phyloP scores from a whole-genome alignment of 2,113 vertebrate species.

The Mus musculus region DNA sequence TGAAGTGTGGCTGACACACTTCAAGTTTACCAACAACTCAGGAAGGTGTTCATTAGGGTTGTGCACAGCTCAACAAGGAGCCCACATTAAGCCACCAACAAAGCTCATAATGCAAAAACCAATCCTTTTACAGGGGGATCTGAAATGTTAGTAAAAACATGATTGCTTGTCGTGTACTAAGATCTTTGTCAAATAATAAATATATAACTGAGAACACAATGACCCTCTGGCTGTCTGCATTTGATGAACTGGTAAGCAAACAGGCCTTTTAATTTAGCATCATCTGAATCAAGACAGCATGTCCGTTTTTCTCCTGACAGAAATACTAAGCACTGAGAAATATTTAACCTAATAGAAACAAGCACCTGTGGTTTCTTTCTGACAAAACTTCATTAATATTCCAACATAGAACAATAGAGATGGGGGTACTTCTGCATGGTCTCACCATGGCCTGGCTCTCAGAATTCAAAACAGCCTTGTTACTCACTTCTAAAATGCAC shows the following conservation, averaged over 20 bases:
- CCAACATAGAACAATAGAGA: not conserved
- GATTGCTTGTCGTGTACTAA: not conserved
- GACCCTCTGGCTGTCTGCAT: not conserved
- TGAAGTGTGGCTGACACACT: not conserved
- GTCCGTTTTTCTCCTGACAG: not conserved
- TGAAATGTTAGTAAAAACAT: not conserved
- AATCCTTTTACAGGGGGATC: not conserved
- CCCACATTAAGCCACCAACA: not conserved
- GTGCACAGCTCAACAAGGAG: not conserved
- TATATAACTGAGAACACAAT: not conserved
- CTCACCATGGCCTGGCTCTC: not conserved
- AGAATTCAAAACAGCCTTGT: not conserved
- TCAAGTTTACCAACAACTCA: not conserved
- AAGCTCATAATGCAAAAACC: not conserved
- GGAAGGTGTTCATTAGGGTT: not conserved
- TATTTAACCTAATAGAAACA: not conserved
- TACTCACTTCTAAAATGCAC: not conserved
- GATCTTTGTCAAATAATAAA: not conserved
- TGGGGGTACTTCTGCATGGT: not conserved
- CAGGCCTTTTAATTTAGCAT: not conserved
- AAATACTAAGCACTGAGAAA: not conserved
- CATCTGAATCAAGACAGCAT: not conserved
- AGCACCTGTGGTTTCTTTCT: not conserved
- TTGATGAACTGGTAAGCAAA: not conserved
- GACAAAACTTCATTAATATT: not conserved